Base-by-base conservation (phyloP, 2,888 invertebrate genomes). In the Trachelus troglodyta region DNA sequence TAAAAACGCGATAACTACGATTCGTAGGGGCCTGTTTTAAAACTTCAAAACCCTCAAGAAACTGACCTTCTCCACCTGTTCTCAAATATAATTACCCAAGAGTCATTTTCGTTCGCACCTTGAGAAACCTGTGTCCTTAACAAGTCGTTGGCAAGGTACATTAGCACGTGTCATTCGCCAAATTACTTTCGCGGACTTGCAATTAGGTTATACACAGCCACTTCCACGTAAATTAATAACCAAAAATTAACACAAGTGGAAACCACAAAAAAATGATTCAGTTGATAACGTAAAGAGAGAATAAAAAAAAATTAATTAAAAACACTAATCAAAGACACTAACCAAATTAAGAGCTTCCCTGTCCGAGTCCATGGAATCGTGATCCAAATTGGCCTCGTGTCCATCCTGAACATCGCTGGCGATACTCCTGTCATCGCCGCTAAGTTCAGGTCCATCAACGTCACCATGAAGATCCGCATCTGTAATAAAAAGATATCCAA, bases 301-400 rank as follows among this genome's bases (percentile, higher is more conserved):
- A 23, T 0, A 23, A 56, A 9, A 56, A 37, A 56, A 9, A 37
- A 37, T 23, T 23, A 23, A 23, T 56, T 56, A 9, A 56, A 56
- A 15, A 56, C 23, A 23, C 56, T 23, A 56, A 56, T 56, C 23
- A 56, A 56, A 9, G 56, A 56, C 73, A 91, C 93, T 93, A 89
- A 94, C 94, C 93, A 95, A 91, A 89, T 95, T 95, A 76, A 95
- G 93, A 40, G 94, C 94, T 84, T 93, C 93, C 86, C 94, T 92
- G 81, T 94, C 94, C 68, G 94, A 94, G 86, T 94, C 94, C 92
- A 94, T 92, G 79, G 94, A 94, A 89, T 94, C 94, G 81, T 93
- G 94, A 84, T 94, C 94, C 82, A 93, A 91, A 76, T 89, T 90
- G 34, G 90, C 91, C 81, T 93, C 93, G 81, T 92, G 91, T 76